Percentiles rank a stretch among this genome's conserved stretches.
Evolutionary conservation across 2,113 vertebrate genomes (phyloP).

Genomic region (Uria lomvia): DNA sequence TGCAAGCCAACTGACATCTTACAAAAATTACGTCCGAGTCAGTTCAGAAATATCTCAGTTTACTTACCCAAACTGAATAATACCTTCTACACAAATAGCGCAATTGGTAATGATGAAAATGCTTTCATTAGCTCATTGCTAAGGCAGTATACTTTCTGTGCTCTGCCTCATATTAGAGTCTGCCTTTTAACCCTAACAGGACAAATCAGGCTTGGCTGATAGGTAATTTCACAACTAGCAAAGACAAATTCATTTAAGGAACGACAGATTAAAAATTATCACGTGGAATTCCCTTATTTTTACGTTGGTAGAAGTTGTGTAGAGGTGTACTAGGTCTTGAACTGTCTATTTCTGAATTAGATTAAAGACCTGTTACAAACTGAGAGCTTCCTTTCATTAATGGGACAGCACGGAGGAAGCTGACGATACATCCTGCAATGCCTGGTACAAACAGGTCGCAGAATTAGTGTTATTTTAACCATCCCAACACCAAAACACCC

Average conservation of each 20-base stretch:
- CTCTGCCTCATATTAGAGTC: background rate
- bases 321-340: background rate
- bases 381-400: background rate
- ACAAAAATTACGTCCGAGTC: background rate
- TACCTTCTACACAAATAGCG: background rate
- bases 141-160: background rate
- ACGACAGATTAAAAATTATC: background rate
- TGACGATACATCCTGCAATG: background rate
- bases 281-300: background rate
- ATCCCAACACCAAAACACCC: background rate
- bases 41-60: background rate
- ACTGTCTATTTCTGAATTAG: background rate
- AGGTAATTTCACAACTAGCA: background rate
- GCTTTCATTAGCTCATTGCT: background rate
- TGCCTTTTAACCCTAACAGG: background rate
- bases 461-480: background rate
- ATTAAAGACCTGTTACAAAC: background rate
- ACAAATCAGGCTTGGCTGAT: background rate
- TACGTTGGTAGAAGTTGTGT: background rate
- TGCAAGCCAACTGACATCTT: background rate
- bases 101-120: background rate
- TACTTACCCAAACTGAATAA: background rate
- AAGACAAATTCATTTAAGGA: background rate
- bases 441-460: background rate
- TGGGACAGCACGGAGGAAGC: background rate